Percentiles rank a stretch among this genome's conserved stretches.
phyloP scores from a whole-genome alignment of 2,888 invertebrate genomes.

The Xanthia togata region DNA sequence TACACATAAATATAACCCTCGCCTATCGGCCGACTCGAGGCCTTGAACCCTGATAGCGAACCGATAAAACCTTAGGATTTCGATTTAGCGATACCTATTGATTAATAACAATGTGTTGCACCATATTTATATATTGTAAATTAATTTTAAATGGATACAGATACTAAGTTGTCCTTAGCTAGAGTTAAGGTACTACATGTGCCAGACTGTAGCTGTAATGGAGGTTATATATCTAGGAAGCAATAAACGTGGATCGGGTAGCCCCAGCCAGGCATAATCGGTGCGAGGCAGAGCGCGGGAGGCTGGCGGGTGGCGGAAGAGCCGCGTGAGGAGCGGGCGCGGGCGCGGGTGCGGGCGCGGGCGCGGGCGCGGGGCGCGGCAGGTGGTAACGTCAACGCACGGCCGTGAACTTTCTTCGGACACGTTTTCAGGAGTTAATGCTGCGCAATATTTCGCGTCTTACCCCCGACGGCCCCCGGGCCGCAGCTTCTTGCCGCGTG shows the following conservation, averaged over 20 bases:
- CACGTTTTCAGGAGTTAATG: constrained; percentile 89
- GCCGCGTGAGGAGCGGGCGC: constrained; percentile 73
- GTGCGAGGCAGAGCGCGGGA: constrained; percentile 66
- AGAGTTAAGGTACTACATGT: constrained; percentile 9
- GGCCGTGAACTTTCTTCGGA: constrained; percentile 91
- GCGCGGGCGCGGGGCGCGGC: constrained; percentile 76
- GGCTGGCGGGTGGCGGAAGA: constrained; percentile 71
- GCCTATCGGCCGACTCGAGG: constrained; percentile 41
- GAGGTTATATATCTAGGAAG: constrained; percentile 49
- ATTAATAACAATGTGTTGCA: constrained; percentile 43
- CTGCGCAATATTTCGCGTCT: constrained; percentile 88
- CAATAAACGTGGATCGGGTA: constrained; percentile 36
- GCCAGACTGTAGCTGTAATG: constrained; percentile 34
- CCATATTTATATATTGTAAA: constrained; percentile 34
- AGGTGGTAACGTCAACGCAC: constrained; percentile 89
- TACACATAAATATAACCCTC: constrained; percentile 52
- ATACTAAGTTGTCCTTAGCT: not conserved
- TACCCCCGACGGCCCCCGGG: constrained; percentile 78
- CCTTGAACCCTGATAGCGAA: constrained; percentile 54
- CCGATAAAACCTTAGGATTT: constrained; percentile 41
- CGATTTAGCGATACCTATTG: constrained; percentile 24
- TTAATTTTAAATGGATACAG: constrained; percentile 6
- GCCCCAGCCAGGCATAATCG: constrained; percentile 52
- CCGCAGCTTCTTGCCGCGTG: constrained; percentile 67
- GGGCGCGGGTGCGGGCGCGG: constrained; percentile 71